These are phyloP conservation scores for Hippocampus zosterae DNA, from an alignment of 2,113 vertebrate genomes.

Conservation along the genomic window DNA sequence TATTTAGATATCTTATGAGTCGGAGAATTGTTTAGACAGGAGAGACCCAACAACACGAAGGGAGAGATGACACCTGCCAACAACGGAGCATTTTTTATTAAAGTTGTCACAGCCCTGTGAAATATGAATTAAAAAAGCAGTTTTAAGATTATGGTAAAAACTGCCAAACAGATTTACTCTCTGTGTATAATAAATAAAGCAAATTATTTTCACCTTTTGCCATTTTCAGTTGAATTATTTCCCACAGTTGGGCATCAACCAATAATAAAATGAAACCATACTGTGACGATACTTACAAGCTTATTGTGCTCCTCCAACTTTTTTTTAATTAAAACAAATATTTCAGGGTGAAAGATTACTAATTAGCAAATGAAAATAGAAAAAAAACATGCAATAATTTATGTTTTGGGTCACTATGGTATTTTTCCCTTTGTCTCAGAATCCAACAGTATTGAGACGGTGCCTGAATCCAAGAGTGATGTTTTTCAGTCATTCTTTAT, in stretches of 20 bases:
- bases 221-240: not conserved
- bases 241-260: not conserved
- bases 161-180: not conserved
- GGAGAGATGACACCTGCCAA: conserved; percentile 39
- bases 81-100: conserved; percentile 47
- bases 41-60: conserved; percentile 36
- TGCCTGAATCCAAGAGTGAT: too few relatives aligned
- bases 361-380: not conserved
- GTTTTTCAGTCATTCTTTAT: not conserved
- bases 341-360: not conserved
- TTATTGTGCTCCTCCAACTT: too few relatives aligned
- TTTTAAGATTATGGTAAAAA: not conserved
- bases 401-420: not conserved
- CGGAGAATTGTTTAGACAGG: conserved; percentile 35
- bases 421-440: not conserved
- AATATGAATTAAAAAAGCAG: conserved; percentile 55
- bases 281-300: too few relatives aligned
- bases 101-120: conserved; percentile 55
- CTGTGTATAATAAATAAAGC: not conserved
- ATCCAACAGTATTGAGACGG: not conserved
- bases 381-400: not conserved
- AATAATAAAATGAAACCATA: not conserved
- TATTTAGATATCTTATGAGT: conserved; percentile 61
- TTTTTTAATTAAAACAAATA: too few relatives aligned
- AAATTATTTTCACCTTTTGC: not conserved